Percentiles rank a stretch among this genome's conserved stretches.
Conservation (phyloP, 2,113 vertebrate genomes). For the Caretta caretta region DNA sequence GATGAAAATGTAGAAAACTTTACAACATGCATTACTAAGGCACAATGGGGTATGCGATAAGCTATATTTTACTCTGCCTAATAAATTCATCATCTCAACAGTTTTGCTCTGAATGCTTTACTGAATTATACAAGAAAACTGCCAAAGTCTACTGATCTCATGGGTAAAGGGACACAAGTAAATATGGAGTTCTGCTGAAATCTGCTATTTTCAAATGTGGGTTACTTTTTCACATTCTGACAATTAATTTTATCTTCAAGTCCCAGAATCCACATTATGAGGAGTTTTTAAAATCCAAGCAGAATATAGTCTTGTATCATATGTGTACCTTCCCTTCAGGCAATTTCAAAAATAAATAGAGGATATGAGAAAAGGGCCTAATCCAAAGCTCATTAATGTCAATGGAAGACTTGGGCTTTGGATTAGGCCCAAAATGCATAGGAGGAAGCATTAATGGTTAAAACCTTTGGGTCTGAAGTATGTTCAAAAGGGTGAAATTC, state of each 20-base stretch:
- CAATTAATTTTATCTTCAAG: constrained; percentile 19
- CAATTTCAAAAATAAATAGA: neutral
- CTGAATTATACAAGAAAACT: neutral
- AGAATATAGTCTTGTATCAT: constrained; percentile 44
- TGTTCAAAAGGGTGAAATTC: neutral
- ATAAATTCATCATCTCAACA: neutral
- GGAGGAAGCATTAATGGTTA: neutral
- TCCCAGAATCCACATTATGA: constrained; percentile 2
- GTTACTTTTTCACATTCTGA: constrained; percentile 47
- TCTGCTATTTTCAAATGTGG: neutral
- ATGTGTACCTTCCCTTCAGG: neutral
- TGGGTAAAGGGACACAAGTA: neutral
- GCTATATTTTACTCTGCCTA: neutral
- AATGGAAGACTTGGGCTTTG: neutral
- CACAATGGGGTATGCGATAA: neutral
- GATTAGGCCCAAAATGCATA: neutral
- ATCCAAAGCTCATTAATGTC: neutral
- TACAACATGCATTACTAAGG: neutral
- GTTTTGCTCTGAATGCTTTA: neutral
- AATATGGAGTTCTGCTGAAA: constrained; percentile 1
- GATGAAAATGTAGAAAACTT: neutral
- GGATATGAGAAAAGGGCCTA: neutral
- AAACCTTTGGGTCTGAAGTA: fast-evolving
- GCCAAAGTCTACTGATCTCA: neutral
- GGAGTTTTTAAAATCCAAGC: neutral